Evolutionary conservation across 2,797 vertebrate species (phyloP), one percentile per base, ranked within the genome.

Genomic region (Sciurus carolinensis): DNA sequence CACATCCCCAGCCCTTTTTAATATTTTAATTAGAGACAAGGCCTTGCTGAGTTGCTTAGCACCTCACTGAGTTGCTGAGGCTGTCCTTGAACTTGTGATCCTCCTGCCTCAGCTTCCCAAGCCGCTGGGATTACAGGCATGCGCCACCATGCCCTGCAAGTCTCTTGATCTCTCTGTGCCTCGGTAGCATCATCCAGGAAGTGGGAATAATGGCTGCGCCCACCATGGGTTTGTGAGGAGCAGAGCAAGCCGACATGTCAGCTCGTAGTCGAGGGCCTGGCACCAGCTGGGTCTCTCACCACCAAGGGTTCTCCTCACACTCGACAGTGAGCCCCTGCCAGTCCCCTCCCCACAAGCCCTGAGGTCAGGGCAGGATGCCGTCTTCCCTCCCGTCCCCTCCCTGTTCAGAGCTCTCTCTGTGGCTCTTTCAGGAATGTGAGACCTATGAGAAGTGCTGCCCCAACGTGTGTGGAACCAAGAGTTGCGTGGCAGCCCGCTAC

Each of bases 371-470:
- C 2, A 22, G 50, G 57, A 2, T 0, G 20, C 36, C 2, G 44
- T 0, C 8, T 8, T 2, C 5, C 3, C 77, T 24, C 20, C 28
- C 72, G 30, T 9, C 33, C 10, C 13, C 36, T 42, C 39, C 4
- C 3, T 0, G 8, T 62, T 97, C 94, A 92, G 80, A 33, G 62
- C 36, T 57, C 64, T 94, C 18, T 20, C 1, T n/a, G 4, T 87
- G 91, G 52, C 72, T 93, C 94, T 90, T 91, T 36, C 98, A 99
- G 99, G 99, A 99, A 98, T 99, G 99, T 0, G 99, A 99, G 98
- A 99, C 99, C 0, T 99, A 99, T 87, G 99, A 99, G 98, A 99
- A 99, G 97, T 99, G 99, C 98, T 99, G 99, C 95, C 99, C 99
- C 86, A 99, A 99, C 1, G 99, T 99, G 87, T 99, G 99, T 7